Percentiles rank a stretch among this genome's conserved stretches.
Conservation (phyloP, 2,797 vertebrate genomes). For the Luscinia megarhynchos region DNA sequence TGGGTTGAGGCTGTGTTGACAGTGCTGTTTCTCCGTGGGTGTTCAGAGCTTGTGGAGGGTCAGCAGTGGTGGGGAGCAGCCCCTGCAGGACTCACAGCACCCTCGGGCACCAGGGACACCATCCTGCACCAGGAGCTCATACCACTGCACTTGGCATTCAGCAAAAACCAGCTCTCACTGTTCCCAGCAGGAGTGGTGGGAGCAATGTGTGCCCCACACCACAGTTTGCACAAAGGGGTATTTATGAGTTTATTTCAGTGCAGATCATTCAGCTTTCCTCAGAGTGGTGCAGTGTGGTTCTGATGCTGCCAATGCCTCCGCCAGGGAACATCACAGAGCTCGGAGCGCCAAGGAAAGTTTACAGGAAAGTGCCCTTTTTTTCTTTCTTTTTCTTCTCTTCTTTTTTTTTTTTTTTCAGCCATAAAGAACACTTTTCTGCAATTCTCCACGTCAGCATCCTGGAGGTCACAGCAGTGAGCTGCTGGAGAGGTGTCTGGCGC, state of each 20-base stretch:
- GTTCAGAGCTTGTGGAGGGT: accelerated
- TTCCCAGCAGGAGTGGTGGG: neutral
- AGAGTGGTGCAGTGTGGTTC: constrained; percentile 12
- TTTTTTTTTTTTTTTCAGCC: neutral
- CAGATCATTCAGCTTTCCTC: neutral
- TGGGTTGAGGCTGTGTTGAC: neutral
- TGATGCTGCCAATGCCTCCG: constrained; percentile 8
- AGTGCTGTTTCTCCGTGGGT: neutral
- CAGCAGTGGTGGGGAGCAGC: neutral
- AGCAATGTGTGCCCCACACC: neutral
- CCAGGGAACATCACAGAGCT: neutral
- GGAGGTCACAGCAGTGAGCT: neutral
- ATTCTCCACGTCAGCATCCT: constrained; percentile 42
- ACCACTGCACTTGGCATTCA: accelerated
- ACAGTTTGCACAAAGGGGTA: accelerated
- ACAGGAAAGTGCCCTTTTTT: neutral
- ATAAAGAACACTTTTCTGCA: neutral
- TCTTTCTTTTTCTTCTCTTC: accelerated
- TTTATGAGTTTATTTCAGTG: neutral
- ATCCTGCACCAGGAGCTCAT: accelerated
- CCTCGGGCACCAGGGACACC: neutral
- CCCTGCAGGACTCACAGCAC: neutral
- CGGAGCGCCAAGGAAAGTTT: neutral
- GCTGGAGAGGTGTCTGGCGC: neutral
- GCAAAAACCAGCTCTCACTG: accelerated